Percentiles rank a stretch among this genome's conserved stretches.
These are phyloP conservation scores for Strix occidentalis DNA, from an alignment of 2,797 vertebrate genomes.

Conservation along the genomic window DNA sequence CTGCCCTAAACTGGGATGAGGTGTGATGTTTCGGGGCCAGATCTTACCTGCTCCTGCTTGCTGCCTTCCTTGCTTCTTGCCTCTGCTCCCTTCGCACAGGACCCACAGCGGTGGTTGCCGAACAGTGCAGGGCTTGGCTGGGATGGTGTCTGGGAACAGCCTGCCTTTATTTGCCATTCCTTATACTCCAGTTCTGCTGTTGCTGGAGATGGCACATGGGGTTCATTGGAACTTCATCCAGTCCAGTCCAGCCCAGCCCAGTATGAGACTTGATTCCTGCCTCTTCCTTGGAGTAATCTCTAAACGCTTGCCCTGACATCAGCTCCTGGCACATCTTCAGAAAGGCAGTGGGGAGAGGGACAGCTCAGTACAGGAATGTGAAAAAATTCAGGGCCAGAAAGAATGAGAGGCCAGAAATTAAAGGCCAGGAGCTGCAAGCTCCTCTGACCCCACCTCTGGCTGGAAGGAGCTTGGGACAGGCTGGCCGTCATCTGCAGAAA, in stretches of 20 bases:
- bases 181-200: background rate
- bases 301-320: background rate
- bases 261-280: background rate
- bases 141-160: background rate
- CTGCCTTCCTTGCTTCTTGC: background rate
- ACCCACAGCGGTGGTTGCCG: fast-evolving
- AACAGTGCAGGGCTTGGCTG: background rate
- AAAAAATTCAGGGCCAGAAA: background rate
- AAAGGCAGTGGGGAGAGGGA: background rate
- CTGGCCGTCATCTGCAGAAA: background rate
- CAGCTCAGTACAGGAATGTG: background rate
- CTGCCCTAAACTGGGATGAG: background rate
- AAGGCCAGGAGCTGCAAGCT: slow-evolving; percentile 9
- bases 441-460: background rate
- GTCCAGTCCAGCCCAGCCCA: background rate
- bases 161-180: background rate
- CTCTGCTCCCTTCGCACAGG: background rate
- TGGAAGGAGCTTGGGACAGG: background rate
- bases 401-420: background rate
- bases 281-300: background rate
- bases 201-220: background rate
- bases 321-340: slow-evolving; percentile 5
- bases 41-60: background rate
- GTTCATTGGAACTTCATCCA: background rate
- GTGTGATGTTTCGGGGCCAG: background rate